Base-by-base conservation (phyloP, 2,113 vertebrate genomes). In the Setophaga petechia region DNA sequence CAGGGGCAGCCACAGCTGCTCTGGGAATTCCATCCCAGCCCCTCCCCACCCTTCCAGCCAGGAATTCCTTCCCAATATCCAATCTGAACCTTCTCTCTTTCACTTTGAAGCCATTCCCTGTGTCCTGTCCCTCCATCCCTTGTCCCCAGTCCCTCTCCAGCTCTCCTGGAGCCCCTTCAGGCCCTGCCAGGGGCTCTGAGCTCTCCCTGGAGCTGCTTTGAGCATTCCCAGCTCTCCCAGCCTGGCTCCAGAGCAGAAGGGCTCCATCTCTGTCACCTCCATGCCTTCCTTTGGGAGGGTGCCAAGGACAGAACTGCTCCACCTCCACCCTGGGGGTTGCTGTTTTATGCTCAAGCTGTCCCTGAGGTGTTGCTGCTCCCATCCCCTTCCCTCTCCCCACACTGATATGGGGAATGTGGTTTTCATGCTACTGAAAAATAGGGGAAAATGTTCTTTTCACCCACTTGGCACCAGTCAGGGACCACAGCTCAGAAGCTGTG, bases 181-280 rank as follows among this genome's bases (percentile, higher is more conserved):
- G 25, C 25, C 4, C 75, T 57, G 58, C 0, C 0, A 88, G 15
- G 17, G 15, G 10, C 68, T 67, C 52, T 35, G 30, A 59, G 77
- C 10, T 52, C 22, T 52, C 27, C 28, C 23, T 81, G 86, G 61
- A 66, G 1, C 59, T 16, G 47, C 41, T 11, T 1, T 1, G 52
- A 44, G 1, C 69, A 33, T 1, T 1, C 77, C 37, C 68, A 81
- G 44, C 61, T 66, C 37, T 58, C 31, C 67, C 67, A 65, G 58
- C 23, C 66, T 71, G 74, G 24, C 58, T 57, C 19, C 47, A 71
- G 54, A 31, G 51, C 71, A n/a, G 62, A 59, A 31, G 37, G 22
- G 63, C 55, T 87, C 43, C 75, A 65, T 3, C 59, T 1, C 52
- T 0, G 0, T 3, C 11, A 3, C 10, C 11, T 35, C 69, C 54